Evolutionary conservation across 2,888 invertebrate species (phyloP), one percentile per base, ranked within the genome.

Genomic region (Ametastegia equiseti): DNA sequence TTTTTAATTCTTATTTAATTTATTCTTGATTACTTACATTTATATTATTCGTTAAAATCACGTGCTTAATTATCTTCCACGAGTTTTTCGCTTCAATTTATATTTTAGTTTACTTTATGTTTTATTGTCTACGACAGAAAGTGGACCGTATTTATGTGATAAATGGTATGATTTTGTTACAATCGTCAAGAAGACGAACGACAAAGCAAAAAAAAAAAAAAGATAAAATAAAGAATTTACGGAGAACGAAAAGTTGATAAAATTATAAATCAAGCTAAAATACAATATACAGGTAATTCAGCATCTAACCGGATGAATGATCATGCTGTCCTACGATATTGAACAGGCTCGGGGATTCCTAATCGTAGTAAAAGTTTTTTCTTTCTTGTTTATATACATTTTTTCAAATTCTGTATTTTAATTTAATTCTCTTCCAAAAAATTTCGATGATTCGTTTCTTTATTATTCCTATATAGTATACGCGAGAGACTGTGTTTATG

Each of bases 51-150:
- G 60, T 30, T 60, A 60, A 9, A 50, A 50, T 50, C 19, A 60
- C 60, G 60, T 60, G 4, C 15, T 30, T n/a, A 30, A 63, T 63
- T 63, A 63, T 30, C 7, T 6, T 33, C 7, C 19, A 15, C 19
- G 36, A 36, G 15, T 71, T 5, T 23, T 47, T 42, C 7, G 6
- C 23, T 45, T 45, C 13, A 27, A 1, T 36, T 23, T 39, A 39
- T 39, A 4, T 47, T 30, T 45, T 27, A 71, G 1, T 45, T 67
- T 67, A 33, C 42, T 71, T 71, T 45, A 71, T 45, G 7, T 71
- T 30, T 71, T 71, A 71, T 71, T 71, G 71, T 71, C 71, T 71
- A 71, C 71, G 71, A 71, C 71, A 47, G 71, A 45, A 71, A 19
- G 30, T 42, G 71, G 15, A 27, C 45, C 45, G 30, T 23, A 13